Base-by-base conservation (phyloP, 30 jellyfish, hydroid and myxozoan species). In the Hydra vulgaris region DNA sequence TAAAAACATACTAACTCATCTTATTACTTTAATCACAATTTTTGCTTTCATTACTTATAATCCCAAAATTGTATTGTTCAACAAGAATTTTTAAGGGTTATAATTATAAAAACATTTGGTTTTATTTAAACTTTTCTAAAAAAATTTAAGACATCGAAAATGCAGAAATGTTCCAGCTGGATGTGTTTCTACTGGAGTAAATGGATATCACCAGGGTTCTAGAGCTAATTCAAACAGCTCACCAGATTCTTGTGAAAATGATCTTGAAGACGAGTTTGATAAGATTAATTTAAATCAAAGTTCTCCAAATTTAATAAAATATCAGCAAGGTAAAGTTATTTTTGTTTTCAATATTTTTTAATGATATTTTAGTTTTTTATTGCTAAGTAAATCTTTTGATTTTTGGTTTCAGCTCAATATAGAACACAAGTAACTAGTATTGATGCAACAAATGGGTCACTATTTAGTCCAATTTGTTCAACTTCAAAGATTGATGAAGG, bases 131-230 rank as follows among this genome's bases (percentile, higher is more conserved):
- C n/a, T n/a, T n/a, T n/a, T n/a, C n/a, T n/a, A n/a, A n/a, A n/a
- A n/a, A n/a, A 40, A 3, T 68, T n/a, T 68, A 5, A 80, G 87
- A 22, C 66, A 80, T 70, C 87, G 87, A 18, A 80, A 80, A 68
- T 84, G 87, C 0, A 85, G 89, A 18, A 79, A 76, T 20, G 69
- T 83, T 25, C 85, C 89, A 15, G 78, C 75, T 18, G 79, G 86
- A 7, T 76, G 85, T 66, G 82, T 87, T 71, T 69, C 84, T 15
- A 85, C 82, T 76, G 91, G 91, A 7, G 74, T 80, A 15, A 80
- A 80, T 70, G 87, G 87, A 52, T 24, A 54, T 19, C 70, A 80
- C 17, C 84, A 74, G 26, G 66, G 61, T 26, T 80, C 87, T 15
- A 27, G 87, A 22, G 83, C 87, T 66, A 74, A 74, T 54, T 78